Base-by-base conservation (phyloP, 2,113 vertebrate genomes). In the Tauraco erythrolophus region DNA sequence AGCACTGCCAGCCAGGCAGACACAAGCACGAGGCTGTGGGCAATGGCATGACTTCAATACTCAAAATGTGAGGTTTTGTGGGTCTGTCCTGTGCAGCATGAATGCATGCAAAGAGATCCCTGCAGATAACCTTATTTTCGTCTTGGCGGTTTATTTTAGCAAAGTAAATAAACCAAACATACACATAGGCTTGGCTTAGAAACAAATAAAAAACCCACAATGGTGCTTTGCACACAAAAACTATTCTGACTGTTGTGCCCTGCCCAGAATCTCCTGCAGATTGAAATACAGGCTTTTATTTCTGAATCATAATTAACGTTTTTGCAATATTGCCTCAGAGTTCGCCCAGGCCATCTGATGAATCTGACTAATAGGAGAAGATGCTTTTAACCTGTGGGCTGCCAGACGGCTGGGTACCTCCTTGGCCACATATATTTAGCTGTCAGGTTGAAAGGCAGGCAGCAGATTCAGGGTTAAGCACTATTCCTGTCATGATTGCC, bases 401-500 rank as follows among this genome's bases (percentile, higher is more conserved):
- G 94, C 94, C 91, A 97, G 78, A 95, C 71, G 11, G 86, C 81
- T 92, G 66, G 70, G 43, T 43, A 90, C 68, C 65, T 94, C 72
- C 94, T 79, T 33, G 14, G 72, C 51, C 16, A 53, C 45, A 72
- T 94, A 56, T 28, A 80, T 87, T 83, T 79, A 75, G 80, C 84
- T 95, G 96, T 84, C 94, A 87, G 61, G 54, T 74, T 82, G 82
- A 92, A 95, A 93, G 88, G 92, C 90, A 65, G 89, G 96, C 96
- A 92, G 98, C 97, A 97, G 88, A 94, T 77, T 85, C 90, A 97
- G 98, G 95, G 97, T 98, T 98, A 98, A 98, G 92, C 93, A 91
- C 85, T 94, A 87, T 92, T 94, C 95, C 97, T 98, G 97, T 97
- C 97, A 96, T 94, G 97, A 97, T 96, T 97, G 98, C 98, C 98